Base-by-base conservation (phyloP, 1,140 invertebrate species). In the Trigoniulus corallinus region DNA sequence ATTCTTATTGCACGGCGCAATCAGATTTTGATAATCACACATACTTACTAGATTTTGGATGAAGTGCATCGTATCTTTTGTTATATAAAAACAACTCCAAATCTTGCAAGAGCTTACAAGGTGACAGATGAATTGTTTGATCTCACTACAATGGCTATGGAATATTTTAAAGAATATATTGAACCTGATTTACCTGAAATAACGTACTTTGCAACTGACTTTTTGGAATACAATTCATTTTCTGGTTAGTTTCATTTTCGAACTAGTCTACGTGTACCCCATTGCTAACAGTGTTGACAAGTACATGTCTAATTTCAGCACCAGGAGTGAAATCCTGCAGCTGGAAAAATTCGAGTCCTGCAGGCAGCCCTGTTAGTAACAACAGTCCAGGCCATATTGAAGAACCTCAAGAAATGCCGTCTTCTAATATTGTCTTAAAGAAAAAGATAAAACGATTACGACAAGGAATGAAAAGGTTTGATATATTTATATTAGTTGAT, bases 111-210 rank as follows among this genome's bases (percentile, higher is more conserved):
- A 58, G 83, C 84, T 45, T 88, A 84, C 63, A 86, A 86, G 70
- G 83, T 88, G 37, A 88, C 83, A 4, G 86, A 88, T 67, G 85
- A 89, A 65, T 68, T 89, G n/a, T 88, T 88, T 71, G 86, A 88
- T 72, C 70, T 89, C 46, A 87, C 84, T 25, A 87, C 85, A 22
- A 88, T 88, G 85, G 85, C 86, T 23, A 88, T 88, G 84, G 85
- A 89, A 65, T 88, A 88, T 67, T 89, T 88, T 59, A 88, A 87
- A 64, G 86, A 89, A 67, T 80, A 80, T 55, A 86, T 89, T 61
- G 85, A 88, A 64, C 82, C 84, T 27, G 81, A 78, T 53, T 69
- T 89, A 55, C 85, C 85, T 24, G 83, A 87, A 65, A 84, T 89
- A 54, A 80, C 82, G 21, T 88, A 84, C 65, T 86, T 88, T 67